phyloP scores from a whole-genome alignment of 1,140 invertebrate species.

The Calephelis nemesis region DNA sequence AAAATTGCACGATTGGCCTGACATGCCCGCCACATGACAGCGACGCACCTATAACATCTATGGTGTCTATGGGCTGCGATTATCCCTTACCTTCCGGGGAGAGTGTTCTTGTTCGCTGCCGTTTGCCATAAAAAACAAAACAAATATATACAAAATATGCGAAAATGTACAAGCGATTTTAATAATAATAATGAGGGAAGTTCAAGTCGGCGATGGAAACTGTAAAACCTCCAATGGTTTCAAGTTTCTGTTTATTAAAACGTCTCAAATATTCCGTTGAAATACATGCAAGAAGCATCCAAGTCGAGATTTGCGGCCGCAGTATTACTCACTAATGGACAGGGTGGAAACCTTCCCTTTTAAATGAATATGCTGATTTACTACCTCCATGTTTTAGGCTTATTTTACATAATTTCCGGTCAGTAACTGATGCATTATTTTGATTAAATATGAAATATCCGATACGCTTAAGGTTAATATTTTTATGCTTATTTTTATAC shows the following conservation, averaged over 20 bases:
- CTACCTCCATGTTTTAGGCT: slow-evolving; percentile 63
- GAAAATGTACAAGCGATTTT: too few relatives aligned
- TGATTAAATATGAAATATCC: slow-evolving; percentile 41
- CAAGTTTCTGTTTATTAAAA: slow-evolving; percentile 26
- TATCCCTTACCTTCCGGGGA: too few relatives aligned
- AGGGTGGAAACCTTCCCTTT: slow-evolving; percentile 56
- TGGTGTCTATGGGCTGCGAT: too few relatives aligned
- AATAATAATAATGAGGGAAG: too few relatives aligned
- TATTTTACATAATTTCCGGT: slow-evolving; percentile 75
- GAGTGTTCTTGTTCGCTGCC: too few relatives aligned
- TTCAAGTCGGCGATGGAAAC: too few relatives aligned
- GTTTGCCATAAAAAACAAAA: too few relatives aligned
- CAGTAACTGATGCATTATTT: slow-evolving; percentile 63
- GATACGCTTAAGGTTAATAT: neutral
- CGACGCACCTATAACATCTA: too few relatives aligned
- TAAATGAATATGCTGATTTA: slow-evolving; percentile 72
- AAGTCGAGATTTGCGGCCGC: slow-evolving; percentile 55
- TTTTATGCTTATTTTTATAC: neutral
- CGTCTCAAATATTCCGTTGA: slow-evolving; percentile 46
- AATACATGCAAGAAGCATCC: slow-evolving; percentile 61
- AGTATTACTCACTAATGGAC: slow-evolving; percentile 67
- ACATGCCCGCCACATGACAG: too few relatives aligned
- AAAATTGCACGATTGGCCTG: too few relatives aligned
- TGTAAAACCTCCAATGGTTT: neutral
- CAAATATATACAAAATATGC: too few relatives aligned